Base-by-base conservation (phyloP, 2,888 invertebrate species). In the Caenorhabditis sp. region DNA sequence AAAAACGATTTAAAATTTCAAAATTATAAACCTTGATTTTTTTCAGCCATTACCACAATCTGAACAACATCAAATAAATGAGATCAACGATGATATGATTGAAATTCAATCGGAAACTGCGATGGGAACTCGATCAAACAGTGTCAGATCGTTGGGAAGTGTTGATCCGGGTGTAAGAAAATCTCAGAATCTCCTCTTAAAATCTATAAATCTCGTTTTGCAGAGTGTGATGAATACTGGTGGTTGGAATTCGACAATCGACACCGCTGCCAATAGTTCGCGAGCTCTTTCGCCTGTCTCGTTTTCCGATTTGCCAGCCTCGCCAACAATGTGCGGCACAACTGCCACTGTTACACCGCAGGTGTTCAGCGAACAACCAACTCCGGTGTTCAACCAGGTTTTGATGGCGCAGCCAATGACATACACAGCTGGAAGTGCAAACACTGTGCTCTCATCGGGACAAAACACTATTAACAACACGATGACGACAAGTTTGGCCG, bases 261-360 rank as follows among this genome's bases (percentile, higher is more conserved):
- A 81, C 49, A 83, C 83, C 0, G 79, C 80, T 8, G 77, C 78
- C 10, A 73, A 79, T 62, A 82, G 80, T 63, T 81, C 82, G 17
- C 67, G 78, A 17, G 72, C 75, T 14, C 71, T 83, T 1, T 84
- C 84, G 1, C 84, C 84, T 25, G 76, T 82, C 7, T 83, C 83
- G 17, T 69, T 69, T 20, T 77, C 80, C 12, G 84, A 85, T 31
- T 71, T 85, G 31, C 85, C 85, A 23, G 84, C 82, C 36, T 84
- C 84, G 7, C 85, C 85, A 25, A 83, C 84, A 1, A 79, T 83
- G 59, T 84, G 74, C 56, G 69, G 70, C 1, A 31, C 31, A 31
- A 10, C 43, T 17, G 43, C 43, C 8, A 43, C 17, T 43, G 14
- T 43, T 10, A 17, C 43, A 14, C 31, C 31, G 31, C 31, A 31